Evolutionary conservation across 2,797 vertebrate genomes (phyloP).

Genomic region (Bryconaethiops microstoma): DNA sequence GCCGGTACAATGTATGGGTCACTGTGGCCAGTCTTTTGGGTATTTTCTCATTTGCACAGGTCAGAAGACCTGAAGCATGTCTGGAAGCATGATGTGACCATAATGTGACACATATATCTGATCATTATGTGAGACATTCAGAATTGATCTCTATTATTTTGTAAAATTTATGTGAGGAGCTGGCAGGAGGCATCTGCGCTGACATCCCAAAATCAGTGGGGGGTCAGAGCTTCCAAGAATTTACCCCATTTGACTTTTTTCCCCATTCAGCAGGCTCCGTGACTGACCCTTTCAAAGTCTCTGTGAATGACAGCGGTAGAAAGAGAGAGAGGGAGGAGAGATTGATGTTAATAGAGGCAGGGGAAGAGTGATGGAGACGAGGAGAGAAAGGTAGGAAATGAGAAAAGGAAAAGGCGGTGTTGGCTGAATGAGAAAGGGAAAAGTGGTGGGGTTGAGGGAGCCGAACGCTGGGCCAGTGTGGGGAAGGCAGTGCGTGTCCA

Average conservation of each 20-base stretch:
- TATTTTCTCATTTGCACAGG: neutral
- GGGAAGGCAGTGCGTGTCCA: conserved; percentile 26
- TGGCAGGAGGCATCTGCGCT: conserved; percentile 18
- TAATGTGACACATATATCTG: neutral
- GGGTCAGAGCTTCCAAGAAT: conserved; percentile 22
- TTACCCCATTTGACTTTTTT: conserved; percentile 28
- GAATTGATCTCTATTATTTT: neutral
- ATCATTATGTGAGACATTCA: neutral
- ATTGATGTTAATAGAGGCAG: conserved; percentile 32
- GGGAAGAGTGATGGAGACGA: conserved; percentile 55
- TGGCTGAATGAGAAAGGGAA: conserved; percentile 43
- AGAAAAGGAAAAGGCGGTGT: conserved; percentile 53
- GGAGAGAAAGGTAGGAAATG: conserved; percentile 60
- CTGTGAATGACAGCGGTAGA: conserved; percentile 47
- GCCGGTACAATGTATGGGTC: neutral
- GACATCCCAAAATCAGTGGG: conserved; percentile 23
- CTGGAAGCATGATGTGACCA: neutral
- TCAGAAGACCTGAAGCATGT: neutral
- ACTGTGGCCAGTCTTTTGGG: neutral
- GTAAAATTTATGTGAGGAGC: conserved; percentile 1
- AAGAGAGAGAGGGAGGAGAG: conserved; percentile 42
- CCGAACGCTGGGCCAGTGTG: conserved; percentile 29
- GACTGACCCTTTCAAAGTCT: conserved; percentile 44
- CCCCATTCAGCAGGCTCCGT: conserved; percentile 24
- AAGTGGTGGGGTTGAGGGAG: conserved; percentile 42